Conservation (phyloP, 2,113 vertebrate species). For the Microtus richardsoni region DNA sequence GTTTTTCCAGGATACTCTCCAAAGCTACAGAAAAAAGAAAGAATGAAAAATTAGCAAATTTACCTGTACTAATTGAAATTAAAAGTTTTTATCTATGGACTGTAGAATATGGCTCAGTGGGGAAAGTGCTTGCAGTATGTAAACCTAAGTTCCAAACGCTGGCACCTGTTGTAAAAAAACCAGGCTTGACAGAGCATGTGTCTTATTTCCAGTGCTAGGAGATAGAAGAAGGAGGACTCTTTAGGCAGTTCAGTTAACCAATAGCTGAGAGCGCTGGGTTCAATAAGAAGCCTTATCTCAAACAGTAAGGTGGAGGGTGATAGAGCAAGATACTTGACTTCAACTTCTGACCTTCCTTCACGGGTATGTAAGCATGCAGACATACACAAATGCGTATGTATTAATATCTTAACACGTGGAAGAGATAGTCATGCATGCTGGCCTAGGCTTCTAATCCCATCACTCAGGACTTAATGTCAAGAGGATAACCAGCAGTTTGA, state of each 20-base stretch:
- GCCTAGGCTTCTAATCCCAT: too few species aligned
- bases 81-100: conserved; percentile 12
- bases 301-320: neutral
- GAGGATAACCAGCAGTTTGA: neutral
- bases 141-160: neutral
- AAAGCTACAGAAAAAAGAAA: too few species aligned
- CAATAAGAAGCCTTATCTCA: neutral
- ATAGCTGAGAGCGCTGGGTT: neutral
- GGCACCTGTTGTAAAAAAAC: neutral
- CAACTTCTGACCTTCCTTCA: neutral
- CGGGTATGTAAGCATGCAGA: too few species aligned
- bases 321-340: neutral
- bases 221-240: neutral
- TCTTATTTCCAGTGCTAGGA: neutral
- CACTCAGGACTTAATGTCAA: neutral
- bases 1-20: neutral
- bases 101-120: neutral
- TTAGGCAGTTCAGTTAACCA: neutral
- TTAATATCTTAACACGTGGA: neutral
- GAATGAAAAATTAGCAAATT: neutral
- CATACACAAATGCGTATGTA: neutral
- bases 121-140: neutral
- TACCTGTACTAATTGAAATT: neutral
- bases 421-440: neutral
- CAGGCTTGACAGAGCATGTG: neutral